Evolutionary conservation across 64 coral and sea anemone genomes (phyloP), one percentile per base, ranked within the genome.

Genomic region (Hydrozoanthus tunicans): DNA sequence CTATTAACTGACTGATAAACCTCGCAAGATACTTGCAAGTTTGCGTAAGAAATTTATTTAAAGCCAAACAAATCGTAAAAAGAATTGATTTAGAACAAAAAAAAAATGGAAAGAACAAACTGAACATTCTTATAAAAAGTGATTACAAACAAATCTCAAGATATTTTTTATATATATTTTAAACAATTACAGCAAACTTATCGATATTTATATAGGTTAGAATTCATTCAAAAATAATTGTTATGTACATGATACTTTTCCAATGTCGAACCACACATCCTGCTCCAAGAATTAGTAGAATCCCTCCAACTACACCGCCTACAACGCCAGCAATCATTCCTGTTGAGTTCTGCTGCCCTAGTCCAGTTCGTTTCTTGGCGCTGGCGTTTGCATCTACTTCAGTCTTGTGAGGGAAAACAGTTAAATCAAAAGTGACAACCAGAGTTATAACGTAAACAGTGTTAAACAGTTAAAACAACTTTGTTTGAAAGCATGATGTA

Each of bases 271-370:
- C 56, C 12, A 86, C 9, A 13, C 72, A 69, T 4, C n/a, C 68
- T 6, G 23, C 13, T 6, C 59, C 55, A 70, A 86, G 68, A 86
- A 73, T 74, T 17, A 86, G 4, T 12, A 86, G 3, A 20, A 86
- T 53, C 7, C 83, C 83, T 72, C 83, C 83, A 73, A 55, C 24
- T 8, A 86, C 69, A 23, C 83, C 83, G 57, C 83, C 83, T 6
- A 60, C 83, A 9, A 86, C 24, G 13, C 68, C 70, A 1, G 83
- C 83, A 4, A 86, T 58, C n/a, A 25, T 74, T 61, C 53, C 11
- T 56, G 4, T n/a, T 9, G 10, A 5, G 4, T 13, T 32, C 24
- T 60, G n/a, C 54, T 73, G 27, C 59, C 15, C 55, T 11, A 76
- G 27, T 86, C 73, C 59, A 6, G 11, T 5, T 58, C 17, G 0